Evolutionary conservation across 2,888 invertebrate genomes (phyloP), one percentile per base, ranked within the genome.

Genomic region (Cheilosia soror): DNA sequence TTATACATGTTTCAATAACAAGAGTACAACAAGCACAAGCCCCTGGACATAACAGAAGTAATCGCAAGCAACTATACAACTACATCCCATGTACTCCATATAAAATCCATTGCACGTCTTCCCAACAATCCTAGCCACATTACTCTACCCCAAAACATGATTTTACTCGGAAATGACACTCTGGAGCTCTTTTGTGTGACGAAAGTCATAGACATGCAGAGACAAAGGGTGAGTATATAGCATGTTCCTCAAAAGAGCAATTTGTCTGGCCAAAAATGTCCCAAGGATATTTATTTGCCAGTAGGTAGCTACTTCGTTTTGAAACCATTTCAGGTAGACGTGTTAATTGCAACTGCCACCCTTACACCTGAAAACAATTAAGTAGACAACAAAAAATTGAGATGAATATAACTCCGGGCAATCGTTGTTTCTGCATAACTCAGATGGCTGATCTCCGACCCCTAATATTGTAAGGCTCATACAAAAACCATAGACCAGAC

Each of bases 291-390:
- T 63, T 37, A 27, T 37, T 47, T 9, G 29, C 29, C n/a, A n/a
- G 27, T n/a, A 51, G 57, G 27, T n/a, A 51, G 57, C 20, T 66
- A 33, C 20, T 57, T 40, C 49, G 37, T 15, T 65, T 29, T 27
- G 27, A 27, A 15, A 7, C 15, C 37, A 47, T 47, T 33, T 27
- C 7, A 58, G 58, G 27, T 57, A 57, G 33, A 57, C 65, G 29
- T 75, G 57, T 75, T 66, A 58, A 75, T 42, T 62, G 55, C n/a
- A 40, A 66, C 29, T 49, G 66, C 47, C 47, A 57, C 65, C 25
- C 31, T 66, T 49, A 66, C 75, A 75, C 57, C 57, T 49, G 40
- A 65, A 66, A 37, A 44, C 65, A 75, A 75, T 58, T 66, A 58
- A 55, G 25, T 20, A 53, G 13, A 40, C 7, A 58, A 25, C 1